These are phyloP conservation scores for Carterocephalus palaemon DNA, from an alignment of 2,888 invertebrate species.

Conservation along the genomic window DNA sequence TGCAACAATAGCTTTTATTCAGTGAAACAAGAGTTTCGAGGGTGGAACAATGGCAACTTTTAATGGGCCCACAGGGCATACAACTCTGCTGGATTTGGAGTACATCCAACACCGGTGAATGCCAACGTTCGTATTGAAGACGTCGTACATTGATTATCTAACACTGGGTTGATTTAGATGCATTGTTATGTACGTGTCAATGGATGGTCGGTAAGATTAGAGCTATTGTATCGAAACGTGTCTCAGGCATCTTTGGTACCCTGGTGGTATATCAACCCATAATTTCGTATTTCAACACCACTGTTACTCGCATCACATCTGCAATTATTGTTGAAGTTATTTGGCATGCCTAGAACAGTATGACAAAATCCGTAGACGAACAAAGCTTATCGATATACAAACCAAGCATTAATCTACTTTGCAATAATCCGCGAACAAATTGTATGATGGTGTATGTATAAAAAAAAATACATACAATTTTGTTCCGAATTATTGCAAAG, in stretches of 20 bases:
- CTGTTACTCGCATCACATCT: slow-evolving; percentile 26
- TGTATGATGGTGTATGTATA: no score
- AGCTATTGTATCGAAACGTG: neutral
- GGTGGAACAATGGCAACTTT: slow-evolving; percentile 50
- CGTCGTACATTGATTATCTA: slow-evolving; percentile 3
- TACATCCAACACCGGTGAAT: slow-evolving; percentile 40
- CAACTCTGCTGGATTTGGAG: slow-evolving; percentile 43
- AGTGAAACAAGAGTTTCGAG: slow-evolving; percentile 41
- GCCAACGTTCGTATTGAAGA: neutral
- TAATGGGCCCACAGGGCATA: slow-evolving; percentile 59
- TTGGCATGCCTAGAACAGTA: no score
- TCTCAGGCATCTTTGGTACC: slow-evolving; percentile 10
- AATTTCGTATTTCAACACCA: slow-evolving; percentile 38
- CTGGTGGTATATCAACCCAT: slow-evolving; percentile 17
- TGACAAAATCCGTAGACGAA: no score
- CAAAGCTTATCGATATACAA: no score
- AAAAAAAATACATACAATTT: no score
- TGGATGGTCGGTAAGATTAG: neutral
- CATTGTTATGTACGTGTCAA: neutral
- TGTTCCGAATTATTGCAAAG: no score
- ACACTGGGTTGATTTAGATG: neutral
- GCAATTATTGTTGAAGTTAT: slow-evolving; percentile 20
- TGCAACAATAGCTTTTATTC: slow-evolving; percentile 47
- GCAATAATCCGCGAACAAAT: no score
- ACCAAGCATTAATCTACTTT: no score